These are phyloP conservation scores for Eriosoma lanigerum DNA, from an alignment of 1,140 invertebrate species.

Conservation along the genomic window DNA sequence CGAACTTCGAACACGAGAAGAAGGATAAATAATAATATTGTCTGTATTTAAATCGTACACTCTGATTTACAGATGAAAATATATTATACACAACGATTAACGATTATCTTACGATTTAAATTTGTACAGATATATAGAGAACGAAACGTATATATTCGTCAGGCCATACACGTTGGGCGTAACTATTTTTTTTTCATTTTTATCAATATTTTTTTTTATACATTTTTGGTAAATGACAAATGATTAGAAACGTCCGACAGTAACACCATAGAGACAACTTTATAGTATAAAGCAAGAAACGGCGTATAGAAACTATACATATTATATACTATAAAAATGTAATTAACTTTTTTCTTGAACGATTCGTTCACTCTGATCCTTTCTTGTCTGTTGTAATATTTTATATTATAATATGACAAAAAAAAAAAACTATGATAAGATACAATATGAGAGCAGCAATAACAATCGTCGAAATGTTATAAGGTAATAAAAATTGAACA, in stretches of 20 bases:
- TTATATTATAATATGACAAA: slow-evolving; percentile 1
- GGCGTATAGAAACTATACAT: background rate
- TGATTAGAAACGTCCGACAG: background rate
- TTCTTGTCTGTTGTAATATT: background rate
- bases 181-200: background rate
- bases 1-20: no score
- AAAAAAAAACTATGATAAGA: background rate
- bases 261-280: background rate
- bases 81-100: no score
- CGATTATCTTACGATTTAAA: no score
- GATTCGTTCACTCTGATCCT: background rate
- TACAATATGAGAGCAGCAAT: slow-evolving; percentile 3
- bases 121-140: no score
- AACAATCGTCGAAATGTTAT: background rate
- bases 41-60: no score
- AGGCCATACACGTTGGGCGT: background rate
- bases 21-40: no score
- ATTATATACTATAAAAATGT: no score
- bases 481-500: slow-evolving; percentile 46
- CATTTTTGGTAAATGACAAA: background rate
- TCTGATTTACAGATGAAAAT: no score
- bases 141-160: no score
- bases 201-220: no score
- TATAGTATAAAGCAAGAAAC: background rate
- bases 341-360: background rate